Evolutionary conservation across 37 sponge, comb jelly and placozoan species (phyloP), one percentile per base, ranked within the genome.

Genomic region (Oscarella lobularis): DNA sequence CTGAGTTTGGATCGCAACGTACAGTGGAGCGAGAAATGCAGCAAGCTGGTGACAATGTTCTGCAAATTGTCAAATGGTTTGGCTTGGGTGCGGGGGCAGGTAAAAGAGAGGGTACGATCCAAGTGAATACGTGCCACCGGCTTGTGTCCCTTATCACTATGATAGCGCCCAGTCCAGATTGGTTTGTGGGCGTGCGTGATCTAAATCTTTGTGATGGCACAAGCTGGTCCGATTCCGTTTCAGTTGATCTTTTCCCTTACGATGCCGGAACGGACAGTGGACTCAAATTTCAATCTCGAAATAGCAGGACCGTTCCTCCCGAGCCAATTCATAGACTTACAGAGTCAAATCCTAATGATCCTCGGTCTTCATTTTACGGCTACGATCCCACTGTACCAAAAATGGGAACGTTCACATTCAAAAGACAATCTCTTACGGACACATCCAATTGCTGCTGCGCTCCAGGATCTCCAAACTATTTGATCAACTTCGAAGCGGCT

Each of bases 191-290:
- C 5, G 31, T 68, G 5, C 29, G 31, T 34, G 71, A 68, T 34
- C n/a, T 32, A 14, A 68, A 4, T 5, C 29, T 68, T 32, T 68
- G 71, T 14, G 6, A 4, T 4, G 29, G 29, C 6, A n/a, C 6
- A n/a, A 34, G 71, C 71, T 68, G 6, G 6, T 5, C 6, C 6
- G 29, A 5, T 5, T 68, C 31, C 60, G 14, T 9, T 48, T 27
- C 60, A 20, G 9, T 27, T 48, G 60, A 48, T 9, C 60, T 48
- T 5, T 68, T 68, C 31, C 71, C 71, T 32, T 68, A 14, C n/a
- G 71, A 68, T 68, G 71, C 71, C 4, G 71, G 71, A 31, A 68
- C 71, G n/a, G 71, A 68, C 31, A 14, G n/a, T 14, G 71, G 71
- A 4, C 71, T 68, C 71, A 68, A 4, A 34, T 68, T 68, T 14